Conservation (phyloP, 2,797 vertebrate genomes). For the Cossypha niveicapilla region DNA sequence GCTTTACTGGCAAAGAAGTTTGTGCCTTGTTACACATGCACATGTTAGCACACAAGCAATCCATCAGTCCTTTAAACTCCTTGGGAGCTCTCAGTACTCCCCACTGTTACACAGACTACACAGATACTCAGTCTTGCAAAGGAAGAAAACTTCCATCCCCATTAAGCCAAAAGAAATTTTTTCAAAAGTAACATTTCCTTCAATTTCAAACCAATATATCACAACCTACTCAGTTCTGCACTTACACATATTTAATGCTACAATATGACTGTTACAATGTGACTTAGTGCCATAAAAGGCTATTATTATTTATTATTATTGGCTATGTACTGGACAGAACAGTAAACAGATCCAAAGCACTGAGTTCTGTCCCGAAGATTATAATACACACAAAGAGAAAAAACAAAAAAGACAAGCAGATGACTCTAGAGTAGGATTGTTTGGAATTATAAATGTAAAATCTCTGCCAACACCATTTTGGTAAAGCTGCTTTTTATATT, state of each 20-base stretch:
- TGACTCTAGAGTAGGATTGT: background rate
- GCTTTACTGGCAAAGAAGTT: background rate
- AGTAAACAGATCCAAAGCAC: background rate
- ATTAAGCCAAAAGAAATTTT: background rate
- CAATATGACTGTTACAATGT: background rate
- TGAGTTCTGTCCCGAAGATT: background rate
- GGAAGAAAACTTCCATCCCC: background rate
- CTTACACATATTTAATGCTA: background rate
- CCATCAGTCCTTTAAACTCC: background rate
- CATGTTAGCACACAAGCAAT: background rate
- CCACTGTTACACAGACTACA: background rate
- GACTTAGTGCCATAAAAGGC: background rate
- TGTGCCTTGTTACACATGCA: background rate
- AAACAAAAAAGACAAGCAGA: background rate
- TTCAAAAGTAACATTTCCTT: background rate
- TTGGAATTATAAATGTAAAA: background rate
- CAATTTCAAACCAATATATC: background rate
- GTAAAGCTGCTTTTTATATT: background rate
- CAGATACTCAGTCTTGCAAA: background rate
- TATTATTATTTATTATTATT: background rate
- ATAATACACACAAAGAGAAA: background rate
- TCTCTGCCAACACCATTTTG: background rate
- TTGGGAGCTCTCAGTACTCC: background rate
- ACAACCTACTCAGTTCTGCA: background rate
- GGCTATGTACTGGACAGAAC: background rate